phyloP scores from a whole-genome alignment of 2,888 invertebrate species.

The Cheilosia grossa region DNA sequence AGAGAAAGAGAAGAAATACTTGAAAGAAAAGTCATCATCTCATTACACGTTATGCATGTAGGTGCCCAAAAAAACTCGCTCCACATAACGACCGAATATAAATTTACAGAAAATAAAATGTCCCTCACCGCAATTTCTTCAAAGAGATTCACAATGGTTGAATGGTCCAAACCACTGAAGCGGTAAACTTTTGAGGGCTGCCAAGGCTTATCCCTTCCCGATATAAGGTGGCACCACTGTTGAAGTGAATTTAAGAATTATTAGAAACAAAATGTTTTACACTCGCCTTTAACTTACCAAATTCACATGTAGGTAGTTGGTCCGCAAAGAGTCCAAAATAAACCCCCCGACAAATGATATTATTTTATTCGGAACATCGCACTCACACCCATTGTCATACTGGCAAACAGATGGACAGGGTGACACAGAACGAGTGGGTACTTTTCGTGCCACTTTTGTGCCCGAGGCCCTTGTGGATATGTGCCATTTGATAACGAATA shows the following conservation, averaged over 20 bases:
- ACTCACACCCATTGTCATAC: not conserved
- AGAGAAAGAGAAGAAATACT: not conserved
- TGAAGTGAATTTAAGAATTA: conserved; percentile 4
- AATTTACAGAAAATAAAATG: conserved; percentile 37
- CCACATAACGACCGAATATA: not conserved
- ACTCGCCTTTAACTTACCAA: conserved; percentile 20
- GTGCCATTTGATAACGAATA: conserved; percentile 48
- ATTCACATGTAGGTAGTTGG: not conserved
- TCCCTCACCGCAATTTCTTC: conserved; percentile 43
- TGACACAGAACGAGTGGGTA: conserved; percentile 1
- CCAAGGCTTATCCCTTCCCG: conserved; percentile 39
- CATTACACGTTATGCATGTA: conserved; percentile 17
- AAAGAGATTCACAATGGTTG: conserved; percentile 16
- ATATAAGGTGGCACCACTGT: not conserved
- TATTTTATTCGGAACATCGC: conserved; percentile 25
- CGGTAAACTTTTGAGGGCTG: conserved; percentile 54
- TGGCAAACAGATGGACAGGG: conserved; percentile 18
- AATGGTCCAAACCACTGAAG: conserved; percentile 30
- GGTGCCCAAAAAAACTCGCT: not conserved
- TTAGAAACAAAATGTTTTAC: conserved; percentile 6
- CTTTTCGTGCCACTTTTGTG: conserved; percentile 36
- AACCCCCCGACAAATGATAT: conserved; percentile 24
- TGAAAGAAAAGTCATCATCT: conserved; percentile 33
- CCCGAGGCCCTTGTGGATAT: conserved; percentile 54
- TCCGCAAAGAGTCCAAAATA: not conserved